Percentiles rank a stretch among this genome's conserved stretches.
These are phyloP conservation scores for Ceratotherium simum DNA, from an alignment of 2,113 vertebrate genomes.

Conservation along the genomic window DNA sequence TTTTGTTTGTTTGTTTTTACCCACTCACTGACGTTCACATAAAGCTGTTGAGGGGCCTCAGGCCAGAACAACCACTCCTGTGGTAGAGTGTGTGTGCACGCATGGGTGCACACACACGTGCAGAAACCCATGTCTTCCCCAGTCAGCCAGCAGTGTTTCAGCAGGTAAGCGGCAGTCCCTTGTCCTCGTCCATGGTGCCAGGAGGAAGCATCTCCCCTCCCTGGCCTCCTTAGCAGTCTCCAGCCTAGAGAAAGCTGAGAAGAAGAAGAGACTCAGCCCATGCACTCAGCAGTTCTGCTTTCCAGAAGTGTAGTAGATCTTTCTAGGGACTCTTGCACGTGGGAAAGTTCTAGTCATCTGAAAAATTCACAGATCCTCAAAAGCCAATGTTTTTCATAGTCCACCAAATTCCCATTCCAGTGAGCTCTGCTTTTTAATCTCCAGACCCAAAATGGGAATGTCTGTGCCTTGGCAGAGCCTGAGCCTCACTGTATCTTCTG, in stretches of 20 bases:
- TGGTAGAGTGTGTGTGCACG: too few species aligned
- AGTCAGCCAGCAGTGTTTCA: background rate
- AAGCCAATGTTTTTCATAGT: background rate
- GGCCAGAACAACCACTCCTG: background rate
- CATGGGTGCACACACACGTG: too few species aligned
- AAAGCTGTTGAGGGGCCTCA: background rate
- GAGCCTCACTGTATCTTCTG: background rate
- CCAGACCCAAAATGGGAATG: background rate
- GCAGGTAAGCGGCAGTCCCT: background rate
- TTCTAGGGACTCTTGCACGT: background rate
- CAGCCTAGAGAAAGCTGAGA: background rate
- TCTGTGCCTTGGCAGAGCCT: background rate
- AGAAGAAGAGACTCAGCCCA: background rate
- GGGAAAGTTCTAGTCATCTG: background rate
- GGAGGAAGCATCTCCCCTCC: background rate
- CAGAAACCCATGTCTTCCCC: background rate
- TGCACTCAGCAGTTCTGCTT: background rate
- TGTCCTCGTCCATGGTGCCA: background rate
- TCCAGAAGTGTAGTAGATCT: background rate
- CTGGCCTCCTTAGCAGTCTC: background rate
- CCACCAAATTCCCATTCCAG: background rate
- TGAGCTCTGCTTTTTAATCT: background rate
- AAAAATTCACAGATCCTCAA: background rate
- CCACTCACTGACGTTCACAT: background rate
- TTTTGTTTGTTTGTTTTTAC: background rate